Percentiles rank a stretch among this genome's conserved stretches.
Evolutionary conservation across 2,113 vertebrate species (phyloP).

Genomic region (Lanius ludovicianus): DNA sequence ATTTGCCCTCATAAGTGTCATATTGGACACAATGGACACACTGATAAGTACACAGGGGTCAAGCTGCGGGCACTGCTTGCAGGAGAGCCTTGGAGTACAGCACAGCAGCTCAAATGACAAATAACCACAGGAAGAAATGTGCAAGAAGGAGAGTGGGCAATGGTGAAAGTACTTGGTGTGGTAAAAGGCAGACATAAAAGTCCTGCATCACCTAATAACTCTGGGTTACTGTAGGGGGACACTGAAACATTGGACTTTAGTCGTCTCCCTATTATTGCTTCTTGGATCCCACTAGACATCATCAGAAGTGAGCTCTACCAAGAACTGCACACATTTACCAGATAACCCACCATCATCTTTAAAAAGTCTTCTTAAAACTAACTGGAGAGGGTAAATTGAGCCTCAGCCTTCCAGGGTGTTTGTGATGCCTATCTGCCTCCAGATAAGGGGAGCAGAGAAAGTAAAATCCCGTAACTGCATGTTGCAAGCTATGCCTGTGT

Average conservation of each 20-base stretch:
- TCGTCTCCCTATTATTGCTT: neutral
- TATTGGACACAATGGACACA: neutral
- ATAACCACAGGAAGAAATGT: fast-evolving
- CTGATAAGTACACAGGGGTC: fast-evolving
- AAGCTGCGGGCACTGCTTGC: neutral
- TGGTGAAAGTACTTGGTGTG: fast-evolving
- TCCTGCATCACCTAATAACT: neutral
- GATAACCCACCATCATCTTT: neutral
- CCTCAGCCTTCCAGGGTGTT: neutral
- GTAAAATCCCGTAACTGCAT: fast-evolving
- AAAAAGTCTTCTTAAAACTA: neutral
- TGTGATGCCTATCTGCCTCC: neutral
- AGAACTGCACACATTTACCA: neutral
- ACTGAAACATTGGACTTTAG: neutral
- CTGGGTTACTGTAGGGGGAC: neutral
- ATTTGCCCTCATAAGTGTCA: neutral
- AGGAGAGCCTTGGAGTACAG: neutral
- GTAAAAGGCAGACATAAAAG: neutral
- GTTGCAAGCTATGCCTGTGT: neutral
- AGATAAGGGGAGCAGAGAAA: neutral
- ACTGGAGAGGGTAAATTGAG: neutral
- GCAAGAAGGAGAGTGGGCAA: fast-evolving
- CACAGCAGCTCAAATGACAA: neutral
- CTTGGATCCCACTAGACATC: neutral
- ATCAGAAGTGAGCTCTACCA: neutral